Percentiles rank a stretch among this genome's conserved stretches.
These are phyloP conservation scores for Meda fulgida DNA, from an alignment of 2,797 vertebrate genomes.

Conservation along the genomic window DNA sequence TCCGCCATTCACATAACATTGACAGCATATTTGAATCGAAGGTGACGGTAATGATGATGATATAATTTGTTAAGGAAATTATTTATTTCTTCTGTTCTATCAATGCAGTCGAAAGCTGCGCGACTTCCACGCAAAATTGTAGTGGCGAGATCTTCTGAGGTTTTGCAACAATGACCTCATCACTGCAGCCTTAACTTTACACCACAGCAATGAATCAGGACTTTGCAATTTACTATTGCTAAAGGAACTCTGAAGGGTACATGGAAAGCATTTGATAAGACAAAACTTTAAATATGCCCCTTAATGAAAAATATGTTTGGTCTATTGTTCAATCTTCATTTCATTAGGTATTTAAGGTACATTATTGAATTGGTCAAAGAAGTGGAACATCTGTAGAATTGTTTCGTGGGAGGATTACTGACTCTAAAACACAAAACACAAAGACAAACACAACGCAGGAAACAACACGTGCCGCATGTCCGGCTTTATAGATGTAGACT, in stretches of 20 bases:
- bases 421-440: neutral
- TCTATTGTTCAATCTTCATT: neutral
- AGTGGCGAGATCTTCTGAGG: neutral
- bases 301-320: neutral
- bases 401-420: neutral
- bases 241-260: neutral
- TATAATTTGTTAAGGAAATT: neutral
- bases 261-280: neutral
- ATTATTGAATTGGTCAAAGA: neutral
- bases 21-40: too few relatives aligned
- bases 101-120: neutral
- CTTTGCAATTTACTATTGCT: neutral
- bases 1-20: too few relatives aligned
- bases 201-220: neutral
- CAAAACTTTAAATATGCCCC: neutral
- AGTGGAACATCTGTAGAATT: neutral
- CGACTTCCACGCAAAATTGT: neutral
- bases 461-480: conserved; percentile 6
- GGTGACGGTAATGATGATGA: too few relatives aligned
- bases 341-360: neutral
- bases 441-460: neutral
- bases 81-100: neutral
- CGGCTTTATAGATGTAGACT: neutral
- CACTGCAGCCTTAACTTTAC: neutral
- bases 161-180: neutral